Evolutionary conservation across 1,140 invertebrate genomes (phyloP), one percentile per base, ranked within the genome.

Genomic region (Telenomus remus): DNA sequence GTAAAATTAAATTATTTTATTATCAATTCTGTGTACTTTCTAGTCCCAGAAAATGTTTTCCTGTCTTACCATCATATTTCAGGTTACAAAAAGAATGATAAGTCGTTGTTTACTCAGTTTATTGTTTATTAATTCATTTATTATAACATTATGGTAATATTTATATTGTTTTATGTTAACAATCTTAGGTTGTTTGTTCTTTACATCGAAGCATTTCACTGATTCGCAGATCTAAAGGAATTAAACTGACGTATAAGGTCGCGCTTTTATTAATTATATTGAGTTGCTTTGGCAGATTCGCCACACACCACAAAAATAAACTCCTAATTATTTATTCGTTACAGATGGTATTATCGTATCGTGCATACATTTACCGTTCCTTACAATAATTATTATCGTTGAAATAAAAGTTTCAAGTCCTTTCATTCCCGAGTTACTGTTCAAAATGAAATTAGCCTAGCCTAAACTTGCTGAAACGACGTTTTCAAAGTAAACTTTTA

Each of bases 191-290:
- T 63, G 60, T 27, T 57, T n/a, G 1, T 56, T 72, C 68, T 76
- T 71, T 73, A 73, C 76, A 78, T 73, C 60, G 64, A 78, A 78
- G 76, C 76, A 27, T 78, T 69, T 73, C 50, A 60, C 61, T 73
- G 70, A 68, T 73, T 65, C 64, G 70, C 69, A 73, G 46, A 69
- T 73, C 76, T 73, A 78, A 43, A 73, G 59, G 54, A 70, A 73
- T 68, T 68, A 63, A 51, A 4, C 68, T 73, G 53, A 69, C 35
- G 56, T 74, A 65, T 64, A 70, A 77, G 65, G 15, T 73, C 69
- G 69, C 64, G 65, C 55, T 70, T 73, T 69, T n/a, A n/a, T n/a
- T 78, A 55, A 64, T 59, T 77, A 27, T 27, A 64, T 77, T 71
- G 48, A 65, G 64, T 77, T 71, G 59, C 54, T 64, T 53, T 68